Percentiles rank a stretch among this genome's conserved stretches.
Evolutionary conservation across 1,140 invertebrate genomes (phyloP).

Genomic region (Epicauta chinensis): DNA sequence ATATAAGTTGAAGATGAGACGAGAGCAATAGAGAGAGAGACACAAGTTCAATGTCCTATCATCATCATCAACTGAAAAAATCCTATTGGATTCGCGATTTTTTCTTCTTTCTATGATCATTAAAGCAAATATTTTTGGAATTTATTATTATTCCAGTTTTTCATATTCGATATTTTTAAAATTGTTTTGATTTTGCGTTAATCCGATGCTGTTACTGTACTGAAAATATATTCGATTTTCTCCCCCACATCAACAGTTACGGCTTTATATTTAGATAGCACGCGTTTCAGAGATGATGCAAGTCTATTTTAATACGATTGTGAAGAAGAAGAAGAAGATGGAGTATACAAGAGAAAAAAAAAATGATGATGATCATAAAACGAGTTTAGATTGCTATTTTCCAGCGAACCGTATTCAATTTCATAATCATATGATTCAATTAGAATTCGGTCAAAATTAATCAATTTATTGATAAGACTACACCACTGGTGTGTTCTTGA

Average conservation of each 20-base stretch:
- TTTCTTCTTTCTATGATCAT: too few relatives aligned
- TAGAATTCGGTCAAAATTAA: too few relatives aligned
- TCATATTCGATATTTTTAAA: too few relatives aligned
- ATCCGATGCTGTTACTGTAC: not conserved
- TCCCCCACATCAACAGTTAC: slow-evolving; percentile 7
- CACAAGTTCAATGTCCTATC: slow-evolving; percentile 11
- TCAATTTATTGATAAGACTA: not conserved
- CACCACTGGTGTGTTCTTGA: not conserved
- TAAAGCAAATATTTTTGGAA: too few relatives aligned
- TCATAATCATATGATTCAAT: too few relatives aligned
- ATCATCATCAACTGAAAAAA: not conserved
- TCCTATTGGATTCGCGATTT: too few relatives aligned
- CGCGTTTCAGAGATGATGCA: slow-evolving; percentile 12
- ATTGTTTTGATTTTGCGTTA: too few relatives aligned
- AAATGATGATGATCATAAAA: too few relatives aligned
- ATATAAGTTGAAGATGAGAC: not conserved
- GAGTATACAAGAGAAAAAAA: too few relatives aligned
- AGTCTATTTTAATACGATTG: slow-evolving; percentile 9
- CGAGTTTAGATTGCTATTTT: too few relatives aligned
- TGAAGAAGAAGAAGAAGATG: not conserved
- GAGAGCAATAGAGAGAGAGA: not conserved
- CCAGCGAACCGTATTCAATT: too few relatives aligned
- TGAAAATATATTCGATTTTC: slow-evolving; percentile 7
- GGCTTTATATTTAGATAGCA: slow-evolving; percentile 11
- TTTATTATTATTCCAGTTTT: too few relatives aligned